Evolutionary conservation across 2,113 vertebrate species (phyloP), one percentile per base, ranked within the genome.

Genomic region (Phycodurus eques): DNA sequence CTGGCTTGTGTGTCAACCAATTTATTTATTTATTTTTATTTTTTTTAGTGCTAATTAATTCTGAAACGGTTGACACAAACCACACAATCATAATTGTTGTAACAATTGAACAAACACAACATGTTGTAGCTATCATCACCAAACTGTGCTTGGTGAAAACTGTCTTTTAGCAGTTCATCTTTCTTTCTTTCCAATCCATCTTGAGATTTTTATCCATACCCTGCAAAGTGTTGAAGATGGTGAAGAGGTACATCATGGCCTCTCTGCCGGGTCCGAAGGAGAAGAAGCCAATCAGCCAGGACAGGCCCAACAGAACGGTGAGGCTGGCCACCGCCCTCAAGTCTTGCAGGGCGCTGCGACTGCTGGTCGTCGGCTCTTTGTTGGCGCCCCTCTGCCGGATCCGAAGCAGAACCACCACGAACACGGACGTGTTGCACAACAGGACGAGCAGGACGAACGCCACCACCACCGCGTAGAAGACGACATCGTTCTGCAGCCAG

Each of bases 241-340:
- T 75, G 83, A 98, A 98, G 76, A 95, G 80, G 76, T 97, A 97
- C 60, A 95, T 78, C 78, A 96, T 86, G 57, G 88, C 81, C 70
- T 91, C 86, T 81, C 76, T 91, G 42, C 89, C 80, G 0, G 93
- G 85, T 35, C 93, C 95, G 90, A 93, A 93, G 14, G 94, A 90
- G 68, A 96, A 93, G 74, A 97, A 95, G 15, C 87, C 94, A 75
- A 95, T 83, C 0, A 89, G 85, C 95, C 95, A 98, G 0, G 94
- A 96, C 80, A 98, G 90, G n/a, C 95, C 95, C 53, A 96, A 87
- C 71, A 98, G 91, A 68, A 96, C 90, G 0, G 93, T 95, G 74
- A 98, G 89, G 67, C 96, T 93, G 69, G 86, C 92, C 22, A 92
- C 91, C 1, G 90, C 93, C 87, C 89, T 93, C 76, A 95, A 14